Evolutionary conservation across 2,113 vertebrate species (phyloP), one percentile per base, ranked within the genome.

Genomic region (Indicator maculatus): DNA sequence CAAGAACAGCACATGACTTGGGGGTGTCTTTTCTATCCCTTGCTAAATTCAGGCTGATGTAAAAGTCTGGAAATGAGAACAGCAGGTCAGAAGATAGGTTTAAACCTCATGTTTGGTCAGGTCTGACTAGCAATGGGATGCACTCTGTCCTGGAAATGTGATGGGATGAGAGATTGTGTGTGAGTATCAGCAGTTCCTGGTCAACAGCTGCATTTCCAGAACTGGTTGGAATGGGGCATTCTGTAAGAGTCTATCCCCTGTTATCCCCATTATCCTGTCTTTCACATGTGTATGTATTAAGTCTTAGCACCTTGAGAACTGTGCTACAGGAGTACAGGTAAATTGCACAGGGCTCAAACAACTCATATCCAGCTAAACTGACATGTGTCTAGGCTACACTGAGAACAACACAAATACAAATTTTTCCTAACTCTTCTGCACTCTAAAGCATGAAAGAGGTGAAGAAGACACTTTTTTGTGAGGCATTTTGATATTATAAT

Each of bases 61-160:
- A 82, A 60, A 7, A 5, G 44, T 66, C 52, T 52, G 33, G 31
- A 50, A 78, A 7, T 39, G 21, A 55, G 61, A 65, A 50, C 6
- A 58, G 36, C 14, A 60, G 72, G 11, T 47, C 23, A 59, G 47
- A n/a, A 73, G 44, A 77, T 3, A 44, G 27, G 38, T 73, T 67
- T 44, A 33, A 7, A 26, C 6, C 14, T 63, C 11, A 0, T 18
- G 14, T 50, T 70, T 41, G 55, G 21, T 52, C 50, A 44, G 11
- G 30, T 72, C 47, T 59, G n/a, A 16, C 38, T 33, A 55, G 66
- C 27, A 33, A 77, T 1, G 0, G 10, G 12, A 75, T 7, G 17
- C 0, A 5, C 52, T 16, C 52, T 16, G 6, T 27, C 13, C 10
- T 5, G 0, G 1, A 85, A 88, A 67, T 1, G 2, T 15, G n/a